These are phyloP conservation scores for Cyprinodon tularosa DNA, from an alignment of 2,113 vertebrate genomes.

Conservation along the genomic window DNA sequence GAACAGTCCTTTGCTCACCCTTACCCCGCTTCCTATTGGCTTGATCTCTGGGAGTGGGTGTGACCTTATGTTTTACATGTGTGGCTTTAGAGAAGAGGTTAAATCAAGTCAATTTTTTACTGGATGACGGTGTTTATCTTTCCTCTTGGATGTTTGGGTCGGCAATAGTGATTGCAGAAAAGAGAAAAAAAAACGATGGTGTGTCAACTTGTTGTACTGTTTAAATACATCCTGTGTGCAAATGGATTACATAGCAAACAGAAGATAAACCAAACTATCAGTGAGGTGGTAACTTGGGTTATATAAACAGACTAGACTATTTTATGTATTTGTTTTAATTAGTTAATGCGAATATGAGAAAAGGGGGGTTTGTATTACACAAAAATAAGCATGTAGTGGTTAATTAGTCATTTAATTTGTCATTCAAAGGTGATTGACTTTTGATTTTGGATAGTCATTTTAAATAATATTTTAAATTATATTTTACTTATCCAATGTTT, in stretches of 20 bases:
- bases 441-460: no score
- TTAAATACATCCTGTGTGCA: slow-evolving; percentile 18
- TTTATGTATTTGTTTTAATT: neutral
- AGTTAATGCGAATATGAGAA: no score
- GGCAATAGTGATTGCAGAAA: slow-evolving; percentile 8
- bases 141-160: neutral
- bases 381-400: no score
- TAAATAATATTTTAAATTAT: no score
- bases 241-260: slow-evolving; percentile 42
- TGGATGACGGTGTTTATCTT: slow-evolving; percentile 32
- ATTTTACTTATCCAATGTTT: no score
- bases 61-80: slow-evolving; percentile 14
- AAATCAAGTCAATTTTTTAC: slow-evolving; percentile 58
- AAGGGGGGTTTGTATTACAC: no score
- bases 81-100: slow-evolving; percentile 32
- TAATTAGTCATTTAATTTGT: no score
- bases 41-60: slow-evolving; percentile 35
- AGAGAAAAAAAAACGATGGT: slow-evolving; percentile 24
- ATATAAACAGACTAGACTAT: no score
- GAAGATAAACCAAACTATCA: slow-evolving; percentile 22
- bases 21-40: slow-evolving; percentile 47
- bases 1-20: slow-evolving; percentile 46
- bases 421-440: no score
- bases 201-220: slow-evolving; percentile 15
- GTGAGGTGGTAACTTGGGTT: no score